Evolutionary conservation across 2,888 invertebrate genomes (phyloP).

Genomic region (Sarcophaga variegata): DNA sequence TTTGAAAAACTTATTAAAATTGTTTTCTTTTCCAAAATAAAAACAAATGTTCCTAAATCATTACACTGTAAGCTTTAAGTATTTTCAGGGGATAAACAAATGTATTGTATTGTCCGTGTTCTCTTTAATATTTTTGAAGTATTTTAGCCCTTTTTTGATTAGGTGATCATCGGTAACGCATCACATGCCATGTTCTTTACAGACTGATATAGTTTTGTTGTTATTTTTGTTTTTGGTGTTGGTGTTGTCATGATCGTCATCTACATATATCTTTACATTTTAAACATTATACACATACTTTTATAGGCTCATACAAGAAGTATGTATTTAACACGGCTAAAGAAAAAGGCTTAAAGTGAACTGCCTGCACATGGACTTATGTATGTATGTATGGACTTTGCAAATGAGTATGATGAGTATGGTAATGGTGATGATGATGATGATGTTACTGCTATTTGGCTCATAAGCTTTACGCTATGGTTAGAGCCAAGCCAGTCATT

Average conservation of each 20-base stretch:
- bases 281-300: slow-evolving; percentile 47
- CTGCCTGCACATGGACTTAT: slow-evolving; percentile 14
- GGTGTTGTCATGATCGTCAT: slow-evolving; percentile 68
- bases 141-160: slow-evolving; percentile 71
- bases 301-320: background rate
- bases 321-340: slow-evolving; percentile 57
- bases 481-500: slow-evolving; percentile 59
- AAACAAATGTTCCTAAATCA: background rate
- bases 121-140: slow-evolving; percentile 54
- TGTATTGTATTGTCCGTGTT: slow-evolving; percentile 47
- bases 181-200: slow-evolving; percentile 76
- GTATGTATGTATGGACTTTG: background rate
- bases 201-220: background rate
- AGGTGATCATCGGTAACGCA: slow-evolving; percentile 74
- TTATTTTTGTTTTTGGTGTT: background rate
- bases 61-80: slow-evolving; percentile 50
- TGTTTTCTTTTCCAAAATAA: background rate
- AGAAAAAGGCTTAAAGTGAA: slow-evolving; percentile 49
- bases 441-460: slow-evolving; percentile 13
- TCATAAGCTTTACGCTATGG: background rate
- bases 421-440: slow-evolving; percentile 14
- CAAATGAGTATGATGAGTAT: slow-evolving; percentile 1
- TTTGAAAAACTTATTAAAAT: no score
- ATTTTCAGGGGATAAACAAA: background rate
- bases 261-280: slow-evolving; percentile 39